These are phyloP conservation scores for Sisyra terminalis DNA, from an alignment of 2,888 invertebrate species.

Conservation along the genomic window DNA sequence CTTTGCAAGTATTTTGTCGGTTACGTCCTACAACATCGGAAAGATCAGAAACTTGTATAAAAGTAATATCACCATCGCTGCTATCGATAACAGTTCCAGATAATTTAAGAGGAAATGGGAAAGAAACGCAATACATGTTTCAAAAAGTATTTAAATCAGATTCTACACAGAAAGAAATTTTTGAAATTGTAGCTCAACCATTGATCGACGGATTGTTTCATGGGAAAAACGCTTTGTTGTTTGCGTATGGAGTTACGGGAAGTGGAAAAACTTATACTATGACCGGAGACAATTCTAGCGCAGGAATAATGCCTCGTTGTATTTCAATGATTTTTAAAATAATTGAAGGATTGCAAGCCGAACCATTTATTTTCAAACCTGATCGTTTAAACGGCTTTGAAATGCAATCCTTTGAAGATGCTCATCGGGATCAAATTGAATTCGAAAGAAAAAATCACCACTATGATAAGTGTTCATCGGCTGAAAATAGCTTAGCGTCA, in stretches of 20 bases:
- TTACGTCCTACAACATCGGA: slow-evolving; percentile 56
- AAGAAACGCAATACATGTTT: slow-evolving; percentile 62
- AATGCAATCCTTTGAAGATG: slow-evolving; percentile 75
- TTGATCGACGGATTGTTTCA: slow-evolving; percentile 71
- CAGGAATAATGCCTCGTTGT: slow-evolving; percentile 77
- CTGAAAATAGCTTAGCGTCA: slow-evolving; percentile 20
- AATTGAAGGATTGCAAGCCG: slow-evolving; percentile 66
- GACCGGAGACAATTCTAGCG: slow-evolving; percentile 56
- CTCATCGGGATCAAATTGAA: slow-evolving; percentile 43
- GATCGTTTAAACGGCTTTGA: slow-evolving; percentile 92
- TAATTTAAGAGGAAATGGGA: slow-evolving; percentile 39
- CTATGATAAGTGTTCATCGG: slow-evolving; percentile 1
- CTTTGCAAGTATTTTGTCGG: slow-evolving; percentile 80
- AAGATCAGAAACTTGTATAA: slow-evolving; percentile 47
- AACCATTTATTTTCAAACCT: slow-evolving; percentile 82
- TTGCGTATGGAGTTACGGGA: slow-evolving; percentile 95
- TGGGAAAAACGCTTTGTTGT: slow-evolving; percentile 84
- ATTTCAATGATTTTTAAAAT: slow-evolving; percentile 88
- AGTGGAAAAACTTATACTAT: slow-evolving; percentile 97
- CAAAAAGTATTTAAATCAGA: slow-evolving; percentile 72
- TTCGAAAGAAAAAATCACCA: slow-evolving; percentile 14
- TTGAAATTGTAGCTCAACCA: slow-evolving; percentile 69
- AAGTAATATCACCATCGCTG: slow-evolving; percentile 49
- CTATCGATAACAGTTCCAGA: slow-evolving; percentile 48
- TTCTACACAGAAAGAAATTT: slow-evolving; percentile 66